A percentile compares a stretch with the other conserved stretches of the same genome.
phyloP scores from a whole-genome alignment of 2,888 invertebrate species.

The Erebia ligea region DNA sequence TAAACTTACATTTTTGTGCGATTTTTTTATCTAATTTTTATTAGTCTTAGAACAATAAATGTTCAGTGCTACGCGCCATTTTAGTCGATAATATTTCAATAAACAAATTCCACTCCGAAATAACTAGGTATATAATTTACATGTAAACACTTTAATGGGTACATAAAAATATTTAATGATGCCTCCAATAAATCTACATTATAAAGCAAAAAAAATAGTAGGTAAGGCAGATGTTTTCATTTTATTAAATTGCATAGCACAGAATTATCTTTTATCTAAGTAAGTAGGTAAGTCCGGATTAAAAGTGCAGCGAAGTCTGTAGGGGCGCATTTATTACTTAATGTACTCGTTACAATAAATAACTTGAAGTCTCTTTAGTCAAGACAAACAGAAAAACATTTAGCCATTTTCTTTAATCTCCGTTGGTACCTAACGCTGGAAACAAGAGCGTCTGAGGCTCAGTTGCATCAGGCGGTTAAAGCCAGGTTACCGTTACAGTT shows the following conservation, averaged over 20 bases:
- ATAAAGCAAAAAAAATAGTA: not conserved
- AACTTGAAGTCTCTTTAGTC: slow-evolving; percentile 35
- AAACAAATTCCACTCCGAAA: no score
- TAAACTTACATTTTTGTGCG: no score
- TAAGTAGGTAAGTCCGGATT: slow-evolving; percentile 6
- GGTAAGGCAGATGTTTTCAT: not conserved
- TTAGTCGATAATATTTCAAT: no score
- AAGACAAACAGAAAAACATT: slow-evolving; percentile 50
- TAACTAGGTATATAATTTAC: no score
- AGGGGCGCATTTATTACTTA: slow-evolving; percentile 13
- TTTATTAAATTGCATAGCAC: not conserved
- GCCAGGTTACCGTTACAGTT: slow-evolving; percentile 43
- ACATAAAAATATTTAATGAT: no score
- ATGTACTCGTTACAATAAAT: slow-evolving; percentile 34
- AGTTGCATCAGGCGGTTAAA: slow-evolving; percentile 41
- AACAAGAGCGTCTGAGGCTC: slow-evolving; percentile 22
- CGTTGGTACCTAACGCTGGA: slow-evolving; percentile 50
- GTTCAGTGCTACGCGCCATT: not conserved
- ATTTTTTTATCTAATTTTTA: no score
- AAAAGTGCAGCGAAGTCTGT: slow-evolving; percentile 24
- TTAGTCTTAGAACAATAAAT: no score
- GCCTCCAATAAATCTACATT: no score
- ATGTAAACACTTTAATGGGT: no score
- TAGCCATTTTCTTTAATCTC: slow-evolving; percentile 58
- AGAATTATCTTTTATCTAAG: not conserved